Conservation (phyloP, 2,113 vertebrate species). For the Nycticorax nycticorax region DNA sequence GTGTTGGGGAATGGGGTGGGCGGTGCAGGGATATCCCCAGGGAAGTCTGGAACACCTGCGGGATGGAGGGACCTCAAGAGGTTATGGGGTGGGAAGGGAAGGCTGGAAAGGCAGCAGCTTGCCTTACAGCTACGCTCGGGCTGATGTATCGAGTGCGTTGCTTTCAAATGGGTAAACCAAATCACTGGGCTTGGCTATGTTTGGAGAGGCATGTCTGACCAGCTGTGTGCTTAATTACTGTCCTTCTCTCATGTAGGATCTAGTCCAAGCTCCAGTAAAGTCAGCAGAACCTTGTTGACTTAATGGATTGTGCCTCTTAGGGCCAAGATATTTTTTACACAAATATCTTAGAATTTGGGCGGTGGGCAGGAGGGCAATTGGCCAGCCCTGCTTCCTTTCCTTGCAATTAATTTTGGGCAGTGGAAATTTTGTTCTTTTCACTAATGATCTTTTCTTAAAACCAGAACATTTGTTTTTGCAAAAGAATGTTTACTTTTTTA, state of each 20-base stretch:
- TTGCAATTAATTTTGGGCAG: not conserved
- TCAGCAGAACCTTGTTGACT: not conserved
- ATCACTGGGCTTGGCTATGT: not conserved
- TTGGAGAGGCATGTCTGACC: not conserved
- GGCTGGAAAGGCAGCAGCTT: not conserved
- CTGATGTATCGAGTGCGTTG: rapidly evolving
- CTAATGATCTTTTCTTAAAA: not conserved
- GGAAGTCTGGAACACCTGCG: not conserved
- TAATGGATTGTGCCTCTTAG: not conserved
- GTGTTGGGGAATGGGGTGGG: rapidly evolving
- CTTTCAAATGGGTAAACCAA: not conserved
- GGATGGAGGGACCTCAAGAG: not conserved
- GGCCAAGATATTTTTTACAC: not conserved
- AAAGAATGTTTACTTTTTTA: not conserved
- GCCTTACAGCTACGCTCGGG: rapidly evolving
- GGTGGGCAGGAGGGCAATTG: not conserved
- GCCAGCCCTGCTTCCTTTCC: not conserved
- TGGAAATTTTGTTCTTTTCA: not conserved
- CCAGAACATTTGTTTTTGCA: not conserved
- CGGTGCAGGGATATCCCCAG: not conserved
- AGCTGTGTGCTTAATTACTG: not conserved
- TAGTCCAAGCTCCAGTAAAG: not conserved
- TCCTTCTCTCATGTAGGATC: not conserved
- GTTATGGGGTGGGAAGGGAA: not conserved
- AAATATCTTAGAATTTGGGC: not conserved